Evolutionary conservation across 1,140 invertebrate genomes (phyloP).

Genomic region (Ceratosolen fusciceps): DNA sequence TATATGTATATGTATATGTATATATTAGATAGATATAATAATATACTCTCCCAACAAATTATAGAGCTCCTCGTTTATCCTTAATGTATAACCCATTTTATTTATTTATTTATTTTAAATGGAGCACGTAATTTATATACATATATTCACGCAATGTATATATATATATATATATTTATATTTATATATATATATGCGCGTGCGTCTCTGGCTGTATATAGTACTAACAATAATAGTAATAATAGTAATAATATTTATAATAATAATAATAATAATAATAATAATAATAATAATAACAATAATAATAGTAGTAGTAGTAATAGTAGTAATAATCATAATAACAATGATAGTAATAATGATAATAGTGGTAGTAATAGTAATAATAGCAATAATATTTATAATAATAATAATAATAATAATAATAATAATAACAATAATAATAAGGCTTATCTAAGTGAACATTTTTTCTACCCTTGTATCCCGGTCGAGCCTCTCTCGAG

Average conservation of each 20-base stretch:
- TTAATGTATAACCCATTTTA: constrained; percentile 3
- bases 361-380: constrained; percentile 46
- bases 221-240: too few relatives aligned
- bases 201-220: too few relatives aligned
- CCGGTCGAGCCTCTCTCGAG: constrained; percentile 59
- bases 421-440: constrained; percentile 58
- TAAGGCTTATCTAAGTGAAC: constrained; percentile 68
- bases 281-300: too few relatives aligned
- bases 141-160: constrained; percentile 35
- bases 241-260: too few relatives aligned
- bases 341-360: constrained; percentile 31
- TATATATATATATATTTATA: constrained; percentile 53
- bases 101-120: constrained; percentile 54
- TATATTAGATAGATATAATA: constrained; percentile 67
- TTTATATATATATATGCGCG: constrained; percentile 51
- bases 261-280: too few relatives aligned
- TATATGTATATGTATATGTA: constrained; percentile 56
- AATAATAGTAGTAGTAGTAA: too few relatives aligned
- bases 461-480: constrained; percentile 67
- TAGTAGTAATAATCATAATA: too few relatives aligned
- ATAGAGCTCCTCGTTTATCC: constrained; percentile 58
- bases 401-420: constrained; percentile 44
- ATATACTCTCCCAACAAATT: constrained; percentile 69
- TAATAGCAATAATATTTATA: constrained; percentile 38
- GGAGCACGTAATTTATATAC: constrained; percentile 48